Evolutionary conservation across 2,113 vertebrate species (phyloP).

Genomic region (Perccottus glenii): DNA sequence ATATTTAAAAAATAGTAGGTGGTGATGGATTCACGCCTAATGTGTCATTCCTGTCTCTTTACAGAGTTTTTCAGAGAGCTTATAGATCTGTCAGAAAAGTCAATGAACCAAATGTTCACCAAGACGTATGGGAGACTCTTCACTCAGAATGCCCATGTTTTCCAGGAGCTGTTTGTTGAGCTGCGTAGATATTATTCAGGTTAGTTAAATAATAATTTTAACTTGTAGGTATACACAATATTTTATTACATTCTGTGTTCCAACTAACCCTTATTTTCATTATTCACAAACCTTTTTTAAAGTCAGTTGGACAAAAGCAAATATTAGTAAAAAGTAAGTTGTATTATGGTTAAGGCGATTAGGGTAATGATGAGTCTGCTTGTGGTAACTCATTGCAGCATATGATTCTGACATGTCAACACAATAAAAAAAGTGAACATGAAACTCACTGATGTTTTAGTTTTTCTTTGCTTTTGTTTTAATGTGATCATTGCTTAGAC

Average conservation of each 20-base stretch:
- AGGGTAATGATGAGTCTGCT: too few species aligned
- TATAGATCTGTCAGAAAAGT: slow-evolving; percentile 85
- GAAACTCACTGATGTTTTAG: slow-evolving; percentile 63
- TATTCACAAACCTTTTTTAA: too few species aligned
- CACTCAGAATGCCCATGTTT: slow-evolving; percentile 84
- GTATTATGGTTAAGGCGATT: too few species aligned
- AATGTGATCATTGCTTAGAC: slow-evolving; percentile 64
- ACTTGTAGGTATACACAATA: not conserved
- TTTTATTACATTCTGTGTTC: too few species aligned
- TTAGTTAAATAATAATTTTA: slow-evolving; percentile 48
- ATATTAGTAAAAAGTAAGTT: too few species aligned
- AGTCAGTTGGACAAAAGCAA: too few species aligned
- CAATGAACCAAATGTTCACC: slow-evolving; percentile 88
- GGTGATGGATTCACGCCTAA: slow-evolving; percentile 31
- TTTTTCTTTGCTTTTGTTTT: slow-evolving; percentile 41
- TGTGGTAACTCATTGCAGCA: too few species aligned
- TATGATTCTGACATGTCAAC: too few species aligned
- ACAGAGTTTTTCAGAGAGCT: slow-evolving; percentile 89
- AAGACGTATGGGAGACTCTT: slow-evolving; percentile 88
- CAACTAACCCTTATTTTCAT: too few species aligned
- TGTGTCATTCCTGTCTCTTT: slow-evolving; percentile 32
- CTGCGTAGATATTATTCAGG: slow-evolving; percentile 86
- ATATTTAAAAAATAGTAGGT: slow-evolving; percentile 22
- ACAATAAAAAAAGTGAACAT: slow-evolving; percentile 17
- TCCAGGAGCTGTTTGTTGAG: slow-evolving; percentile 83